A percentile compares a stretch with the other conserved stretches of the same genome.
Evolutionary conservation across 2,797 vertebrate genomes (phyloP).

Genomic region (Crenichthys baileyi): DNA sequence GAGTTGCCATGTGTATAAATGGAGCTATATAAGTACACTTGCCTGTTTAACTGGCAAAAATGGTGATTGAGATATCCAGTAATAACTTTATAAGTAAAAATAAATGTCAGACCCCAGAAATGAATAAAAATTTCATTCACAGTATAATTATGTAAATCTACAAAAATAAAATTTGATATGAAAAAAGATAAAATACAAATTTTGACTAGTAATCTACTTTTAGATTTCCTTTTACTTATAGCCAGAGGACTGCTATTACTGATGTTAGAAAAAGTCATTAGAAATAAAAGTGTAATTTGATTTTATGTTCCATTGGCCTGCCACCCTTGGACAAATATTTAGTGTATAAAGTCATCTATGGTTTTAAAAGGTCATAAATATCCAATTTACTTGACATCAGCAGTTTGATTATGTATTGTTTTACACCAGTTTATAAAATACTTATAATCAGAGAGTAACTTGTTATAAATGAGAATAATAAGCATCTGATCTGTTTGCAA

Average conservation of each 20-base stretch:
- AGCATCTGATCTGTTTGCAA: not conserved
- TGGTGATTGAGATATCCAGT: not conserved
- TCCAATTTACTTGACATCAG: not conserved
- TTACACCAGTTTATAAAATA: not conserved
- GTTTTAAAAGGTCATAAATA: not conserved
- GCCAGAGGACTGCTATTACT: not conserved
- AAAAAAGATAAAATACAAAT: not conserved
- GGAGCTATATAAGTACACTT: no score
- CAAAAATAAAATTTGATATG: not conserved
- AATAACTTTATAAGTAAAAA: not conserved
- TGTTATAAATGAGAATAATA: not conserved
- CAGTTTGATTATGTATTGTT: not conserved
- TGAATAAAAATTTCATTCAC: not conserved
- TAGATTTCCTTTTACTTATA: no score
- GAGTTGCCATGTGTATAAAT: not conserved
- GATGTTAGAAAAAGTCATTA: no score
- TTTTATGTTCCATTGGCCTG: not conserved
- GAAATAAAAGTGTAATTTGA: not conserved
- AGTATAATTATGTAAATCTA: not conserved
- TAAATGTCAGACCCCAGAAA: not conserved
- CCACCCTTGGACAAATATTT: not conserved
- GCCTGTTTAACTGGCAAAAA: no score
- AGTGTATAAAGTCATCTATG: not conserved
- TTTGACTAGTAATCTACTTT: not conserved
- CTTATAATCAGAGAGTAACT: not conserved